phyloP scores from a whole-genome alignment of 2,113 vertebrate genomes.

The Plestiodon gilberti region DNA sequence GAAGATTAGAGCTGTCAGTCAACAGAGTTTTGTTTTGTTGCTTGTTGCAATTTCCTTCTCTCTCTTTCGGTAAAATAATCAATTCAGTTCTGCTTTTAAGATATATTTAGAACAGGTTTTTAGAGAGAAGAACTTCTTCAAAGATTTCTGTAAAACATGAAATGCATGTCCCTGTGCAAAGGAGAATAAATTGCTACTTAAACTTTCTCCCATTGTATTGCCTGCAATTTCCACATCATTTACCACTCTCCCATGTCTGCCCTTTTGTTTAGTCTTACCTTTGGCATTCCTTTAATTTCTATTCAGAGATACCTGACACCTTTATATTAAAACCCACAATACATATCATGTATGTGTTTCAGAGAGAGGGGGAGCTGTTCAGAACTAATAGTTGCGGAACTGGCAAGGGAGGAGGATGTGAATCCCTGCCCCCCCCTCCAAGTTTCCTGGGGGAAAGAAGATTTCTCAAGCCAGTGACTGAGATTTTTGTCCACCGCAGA shows the following conservation, averaged over 20 bases:
- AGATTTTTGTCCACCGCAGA: background rate
- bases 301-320: conserved; percentile 61
- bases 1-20: conserved; percentile 52
- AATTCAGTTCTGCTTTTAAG: conserved; percentile 33
- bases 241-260: conserved; percentile 59
- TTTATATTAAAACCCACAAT: conserved; percentile 68
- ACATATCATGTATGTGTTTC: background rate
- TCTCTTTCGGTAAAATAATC: conserved; percentile 32
- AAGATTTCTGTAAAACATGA: conserved; percentile 28
- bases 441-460: background rate
- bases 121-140: conserved; percentile 38
- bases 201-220: conserved; percentile 70
- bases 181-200: conserved; percentile 67
- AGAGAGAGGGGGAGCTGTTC: conserved; percentile 25
- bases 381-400: conserved; percentile 10
- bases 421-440: background rate
- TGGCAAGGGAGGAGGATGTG: background rate
- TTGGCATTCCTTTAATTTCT: conserved; percentile 68
- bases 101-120: conserved; percentile 52
- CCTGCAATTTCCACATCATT: conserved; percentile 67
- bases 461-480: accelerated
- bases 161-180: conserved; percentile 60
- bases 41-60: background rate
- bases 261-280: conserved; percentile 69
- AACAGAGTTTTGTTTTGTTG: conserved; percentile 40